Conservation (phyloP, 1,140 invertebrate species). For the Orchesella cincta region DNA sequence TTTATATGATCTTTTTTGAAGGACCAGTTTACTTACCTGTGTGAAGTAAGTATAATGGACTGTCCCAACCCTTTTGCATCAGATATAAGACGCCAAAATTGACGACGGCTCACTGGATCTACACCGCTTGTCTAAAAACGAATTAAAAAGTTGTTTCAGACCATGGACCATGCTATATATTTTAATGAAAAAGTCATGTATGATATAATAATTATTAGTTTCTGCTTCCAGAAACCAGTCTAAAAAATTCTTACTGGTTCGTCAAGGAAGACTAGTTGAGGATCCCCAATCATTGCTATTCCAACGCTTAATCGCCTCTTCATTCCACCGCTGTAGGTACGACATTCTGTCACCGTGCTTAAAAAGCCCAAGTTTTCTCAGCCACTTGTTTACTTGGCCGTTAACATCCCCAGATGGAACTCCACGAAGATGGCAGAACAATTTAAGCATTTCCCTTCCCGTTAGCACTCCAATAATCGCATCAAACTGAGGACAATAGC, state of each 20-base stretch:
- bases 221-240: background rate
- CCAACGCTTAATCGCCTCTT: conserved; percentile 82
- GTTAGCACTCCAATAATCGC: conserved; percentile 37
- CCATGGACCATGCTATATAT: background rate
- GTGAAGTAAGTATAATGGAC: conserved; percentile 51
- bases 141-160: background rate
- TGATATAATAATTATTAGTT: background rate
- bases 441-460: conserved; percentile 40
- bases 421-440: conserved; percentile 39
- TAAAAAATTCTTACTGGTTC: background rate
- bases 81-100: conserved; percentile 56
- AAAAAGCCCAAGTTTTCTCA: conserved; percentile 10
- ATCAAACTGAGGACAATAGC: conserved; percentile 45
- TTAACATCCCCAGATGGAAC: conserved; percentile 20
- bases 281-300: conserved; percentile 75
- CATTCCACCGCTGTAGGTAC: conserved; percentile 72
- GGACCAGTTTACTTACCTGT: conserved; percentile 44
- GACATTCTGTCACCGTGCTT: conserved; percentile 54
- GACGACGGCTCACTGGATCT: conserved; percentile 57
- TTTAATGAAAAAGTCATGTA: background rate
- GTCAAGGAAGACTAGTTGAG: conserved; percentile 60
- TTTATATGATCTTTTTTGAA: background rate
- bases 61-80: conserved; percentile 49
- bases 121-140: conserved; percentile 46
- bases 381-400: conserved; percentile 29